phyloP scores from a whole-genome alignment of 2,113 vertebrate genomes.

The Antennarius striatus region DNA sequence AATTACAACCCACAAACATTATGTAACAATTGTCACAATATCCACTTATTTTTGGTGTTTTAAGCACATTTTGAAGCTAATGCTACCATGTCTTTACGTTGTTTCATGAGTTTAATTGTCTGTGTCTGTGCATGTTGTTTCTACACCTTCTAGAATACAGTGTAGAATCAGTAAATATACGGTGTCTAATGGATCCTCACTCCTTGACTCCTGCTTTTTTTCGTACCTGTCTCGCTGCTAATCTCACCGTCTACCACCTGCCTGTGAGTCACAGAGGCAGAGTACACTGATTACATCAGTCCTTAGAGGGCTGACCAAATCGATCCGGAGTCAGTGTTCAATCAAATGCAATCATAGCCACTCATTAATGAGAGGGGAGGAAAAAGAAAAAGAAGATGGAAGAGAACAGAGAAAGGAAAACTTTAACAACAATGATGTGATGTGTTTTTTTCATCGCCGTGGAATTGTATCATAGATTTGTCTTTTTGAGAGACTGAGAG shows the following conservation, averaged over 20 bases:
- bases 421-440: constrained; percentile 1
- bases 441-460: constrained; percentile 24
- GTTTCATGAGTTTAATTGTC: too few relatives aligned
- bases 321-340: constrained; percentile 91
- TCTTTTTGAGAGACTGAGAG: constrained; percentile 35
- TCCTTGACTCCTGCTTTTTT: constrained; percentile 12
- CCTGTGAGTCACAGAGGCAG: constrained; percentile 78
- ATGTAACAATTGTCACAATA: too few relatives aligned
- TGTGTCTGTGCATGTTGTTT: too few relatives aligned
- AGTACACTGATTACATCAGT: constrained; percentile 88
- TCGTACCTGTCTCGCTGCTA: constrained; percentile 49
- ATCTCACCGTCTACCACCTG: constrained; percentile 80
- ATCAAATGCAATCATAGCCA: constrained; percentile 93
- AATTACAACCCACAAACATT: too few relatives aligned
- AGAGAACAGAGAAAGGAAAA: constrained; percentile 51
- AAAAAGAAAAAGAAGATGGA: constrained; percentile 36
- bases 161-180: constrained; percentile 7
- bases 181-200: background rate
- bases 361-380: constrained; percentile 87
- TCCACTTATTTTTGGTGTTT: too few relatives aligned
- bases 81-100: too few relatives aligned
- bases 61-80: too few relatives aligned
- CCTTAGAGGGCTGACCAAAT: constrained; percentile 88
- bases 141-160: background rate
- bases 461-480: constrained; percentile 57